Evolutionary conservation across 2,888 invertebrate species (phyloP), one percentile per base, ranked within the genome.

Genomic region (Polylopha cassiicola): DNA sequence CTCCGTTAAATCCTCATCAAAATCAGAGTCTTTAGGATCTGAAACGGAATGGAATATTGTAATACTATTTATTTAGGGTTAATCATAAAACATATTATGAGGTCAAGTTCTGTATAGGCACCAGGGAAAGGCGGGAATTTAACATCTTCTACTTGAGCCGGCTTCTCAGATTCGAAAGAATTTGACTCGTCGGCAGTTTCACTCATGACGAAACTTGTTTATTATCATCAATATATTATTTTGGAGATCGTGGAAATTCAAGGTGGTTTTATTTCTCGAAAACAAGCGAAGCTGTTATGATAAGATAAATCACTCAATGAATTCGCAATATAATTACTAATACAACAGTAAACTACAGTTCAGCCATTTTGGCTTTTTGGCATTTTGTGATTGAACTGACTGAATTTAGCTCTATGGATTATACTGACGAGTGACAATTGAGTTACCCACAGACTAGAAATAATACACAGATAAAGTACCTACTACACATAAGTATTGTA

Each of bases 1-100:
- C 46, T 87, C 80, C 3, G 73, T 48, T 46, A 89, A 72, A 54
- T 85, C 82, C 8, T 86, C 81, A 46, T 89, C 87, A 53, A 89
- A 89, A 52, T 87, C 86, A 20, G 59, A 54, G 53, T 79, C 78
- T 17, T 55, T 66, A 21, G 85, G 80, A 31, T 75, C 86, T 85
- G 68, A 43, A 72, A 73, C 18, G 15, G 13, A 47, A 36, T 13
- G 8, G 26, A 22, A 10, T 14, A 13, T 23, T 6, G 5, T 14
- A 23, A 2, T n/a, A 17, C 6, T 8, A 5, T 10, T 21, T 15
- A 31, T 20, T 14, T 11, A n/a, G 2, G 15, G 34, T 22, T 23
- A 20, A n/a, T 9, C 11, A 15, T 27, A 2, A 16, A 13, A 7
- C 6, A 29, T 24, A 24, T 18, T 10, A 23, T 17, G 17, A 24